phyloP scores from a whole-genome alignment of 1,140 invertebrate species.

The Neuroterus valhalla region DNA sequence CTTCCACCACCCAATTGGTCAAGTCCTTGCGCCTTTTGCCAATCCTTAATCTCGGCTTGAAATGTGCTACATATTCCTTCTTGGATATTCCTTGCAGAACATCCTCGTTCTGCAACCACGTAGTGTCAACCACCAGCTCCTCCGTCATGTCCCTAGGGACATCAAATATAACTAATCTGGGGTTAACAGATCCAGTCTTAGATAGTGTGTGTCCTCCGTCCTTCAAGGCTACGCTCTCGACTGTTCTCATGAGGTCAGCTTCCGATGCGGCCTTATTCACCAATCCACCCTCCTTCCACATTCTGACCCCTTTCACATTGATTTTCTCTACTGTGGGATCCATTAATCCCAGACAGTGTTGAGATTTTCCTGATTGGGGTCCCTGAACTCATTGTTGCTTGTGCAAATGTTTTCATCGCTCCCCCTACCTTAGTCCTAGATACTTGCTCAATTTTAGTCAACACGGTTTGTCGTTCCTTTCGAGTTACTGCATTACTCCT shows the following conservation, averaged over 20 bases:
- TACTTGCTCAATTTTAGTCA: too few species aligned
- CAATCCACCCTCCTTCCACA: constrained; percentile 24
- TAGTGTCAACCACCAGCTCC: not conserved
- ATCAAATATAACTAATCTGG: constrained; percentile 39
- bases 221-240: not conserved
- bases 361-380: too few species aligned
- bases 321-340: constrained; percentile 34
- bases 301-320: constrained; percentile 18
- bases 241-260: constrained; percentile 6
- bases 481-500: too few species aligned
- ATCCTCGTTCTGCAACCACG: constrained; percentile 9
- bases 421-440: too few species aligned
- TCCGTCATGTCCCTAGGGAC: constrained; percentile 21
- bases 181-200: constrained; percentile 9
- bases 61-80: not conserved
- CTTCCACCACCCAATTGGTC: constrained; percentile 37
- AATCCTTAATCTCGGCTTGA: constrained; percentile 18
- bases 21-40: not conserved
- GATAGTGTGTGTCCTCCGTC: constrained; percentile 20
- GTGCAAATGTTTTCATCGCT: too few species aligned
- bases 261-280: constrained; percentile 26
- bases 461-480: too few species aligned
- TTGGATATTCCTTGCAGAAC: not conserved
- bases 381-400: too few species aligned
- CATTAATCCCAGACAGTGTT: constrained; percentile 14